A percentile compares a stretch with the other conserved stretches of the same genome.
phyloP scores from a whole-genome alignment of 2,888 invertebrate species.

The Nomada fucata region DNA sequence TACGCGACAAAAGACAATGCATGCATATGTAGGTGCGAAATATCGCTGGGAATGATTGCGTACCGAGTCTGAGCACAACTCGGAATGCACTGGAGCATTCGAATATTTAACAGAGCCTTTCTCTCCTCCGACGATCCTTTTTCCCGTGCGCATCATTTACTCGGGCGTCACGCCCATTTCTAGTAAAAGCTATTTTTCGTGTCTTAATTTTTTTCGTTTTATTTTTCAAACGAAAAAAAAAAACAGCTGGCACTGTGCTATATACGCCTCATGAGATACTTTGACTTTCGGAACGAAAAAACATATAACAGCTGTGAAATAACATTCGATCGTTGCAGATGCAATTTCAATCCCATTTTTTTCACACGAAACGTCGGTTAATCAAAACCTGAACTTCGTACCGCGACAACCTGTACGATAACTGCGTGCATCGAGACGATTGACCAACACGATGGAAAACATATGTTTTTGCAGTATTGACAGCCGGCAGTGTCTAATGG shows the following conservation, averaged over 20 bases:
- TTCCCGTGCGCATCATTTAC: conserved; percentile 76
- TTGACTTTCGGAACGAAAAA: too few species aligned
- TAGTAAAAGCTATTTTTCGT: neutral
- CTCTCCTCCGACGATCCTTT: conserved; percentile 62
- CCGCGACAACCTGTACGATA: conserved; percentile 11
- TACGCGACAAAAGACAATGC: conserved; percentile 46
- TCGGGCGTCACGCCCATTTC: conserved; percentile 63
- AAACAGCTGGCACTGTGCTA: too few species aligned
- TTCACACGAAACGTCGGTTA: conserved; percentile 29
- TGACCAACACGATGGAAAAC: conserved; percentile 37
- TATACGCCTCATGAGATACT: too few species aligned
- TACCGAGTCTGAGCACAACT: conserved; percentile 49
- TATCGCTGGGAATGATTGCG: conserved; percentile 39
- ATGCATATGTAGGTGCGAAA: conserved; percentile 34
- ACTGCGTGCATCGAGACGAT: conserved; percentile 8
- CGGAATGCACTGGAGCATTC: conserved; percentile 64
- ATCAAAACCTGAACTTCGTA: conserved; percentile 35
- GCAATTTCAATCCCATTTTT: conserved; percentile 33
- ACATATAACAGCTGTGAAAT: too few species aligned
- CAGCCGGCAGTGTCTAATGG: conserved; percentile 43
- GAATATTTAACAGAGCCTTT: conserved; percentile 68
- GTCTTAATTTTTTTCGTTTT: neutral
- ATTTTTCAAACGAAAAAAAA: too few species aligned
- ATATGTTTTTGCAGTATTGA: conserved; percentile 20
- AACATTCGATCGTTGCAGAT: too few species aligned